Base-by-base conservation (phyloP, 2,113 vertebrate species). In the Cygnus buccinator region DNA sequence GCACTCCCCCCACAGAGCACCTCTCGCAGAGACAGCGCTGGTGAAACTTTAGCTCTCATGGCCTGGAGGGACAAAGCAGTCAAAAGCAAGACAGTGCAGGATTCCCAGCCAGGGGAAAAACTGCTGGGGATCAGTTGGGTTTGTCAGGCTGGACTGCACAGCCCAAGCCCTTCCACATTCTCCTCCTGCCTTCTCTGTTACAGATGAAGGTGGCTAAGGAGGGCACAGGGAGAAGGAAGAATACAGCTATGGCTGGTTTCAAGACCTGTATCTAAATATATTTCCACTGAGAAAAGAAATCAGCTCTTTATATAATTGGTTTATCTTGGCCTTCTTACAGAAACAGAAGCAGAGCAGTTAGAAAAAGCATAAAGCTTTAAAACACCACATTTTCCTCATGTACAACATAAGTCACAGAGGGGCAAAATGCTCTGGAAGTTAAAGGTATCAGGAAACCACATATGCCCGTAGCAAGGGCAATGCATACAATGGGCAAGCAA, bases 281-380 rank as follows among this genome's bases (percentile, higher is more conserved):
- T 50, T 77, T 86, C 26, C 80, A 77, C 31, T 9, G 23, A 77
- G 62, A 22, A 78, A 76, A 93, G 62, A 92, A 90, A 77, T 82
- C 43, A 46, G 10, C 14, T 88, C 74, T 71, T 80, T 62, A 67
- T 7, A 68, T 22, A 82, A 73, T 61, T 88, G 57, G 77, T 78
- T 96, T 95, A 91, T 39, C 68, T 80, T 70, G 66, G 76, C 25
- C 72, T 93, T 75, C 62, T 58, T 77, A 90, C 54, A 97, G 84
- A 75, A 90, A 74, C 57, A 84, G 79, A 88, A 93, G 54, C 21
- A 3, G 4, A 61, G 58, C 13, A 3, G 0, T 6, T 52, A 58
- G 48, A 62, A 90, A 93, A 75, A 65, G 13, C 28, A 73, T 41
- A 70, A 68, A 78, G 50, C 31, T 72, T 93, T 50, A 91, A 62